Base-by-base conservation (phyloP, 2,797 vertebrate genomes). In the Danio jaintianensis region DNA sequence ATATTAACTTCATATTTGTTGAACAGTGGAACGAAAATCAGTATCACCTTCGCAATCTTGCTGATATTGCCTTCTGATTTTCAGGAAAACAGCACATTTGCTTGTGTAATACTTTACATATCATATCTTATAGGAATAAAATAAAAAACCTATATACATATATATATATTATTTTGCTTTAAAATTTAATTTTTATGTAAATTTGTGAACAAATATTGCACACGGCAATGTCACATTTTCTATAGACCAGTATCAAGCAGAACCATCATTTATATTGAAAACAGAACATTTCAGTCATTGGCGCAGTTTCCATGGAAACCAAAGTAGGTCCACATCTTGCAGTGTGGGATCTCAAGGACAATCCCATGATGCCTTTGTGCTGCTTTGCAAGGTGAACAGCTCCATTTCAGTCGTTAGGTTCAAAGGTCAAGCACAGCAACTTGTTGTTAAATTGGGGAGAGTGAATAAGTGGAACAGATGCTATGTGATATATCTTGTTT, bases 291-390 rank as follows among this genome's bases (percentile, higher is more conserved):
- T 45, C 38, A 82, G 40, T 62, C 56, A 52, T 22, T 36, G 56
- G 59, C 47, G 13, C 74, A 71, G 86, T 87, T 85, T 85, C 86
- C 80, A 85, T 86, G 84, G 84, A 84, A 84, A 85, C 84, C n/a
- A 18, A 82, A 68, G 52, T 59, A 40, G 67, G 68, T 82, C 52
- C 47, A 70, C 43, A 78, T 82, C 56, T 62, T 83, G 8, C 64
- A 43, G 68, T 82, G 56, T 36, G 50, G 69, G 16, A 72, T 67
- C 47, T 81, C 85, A 89, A 86, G 82, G 87, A 86, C 82, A 87
- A 66, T 78, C 67, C 71, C 66, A 48, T 69, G 48, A 71, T 72
- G 67, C 55, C 53, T 55, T 18, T 64, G 29, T 76, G 53, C 45
- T 43, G 20, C 62, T 75, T 40, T 74, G 40, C 67, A 70, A 74